These are phyloP conservation scores for Eilema depressum DNA, from an alignment of 2,888 invertebrate species.

Conservation along the genomic window DNA sequence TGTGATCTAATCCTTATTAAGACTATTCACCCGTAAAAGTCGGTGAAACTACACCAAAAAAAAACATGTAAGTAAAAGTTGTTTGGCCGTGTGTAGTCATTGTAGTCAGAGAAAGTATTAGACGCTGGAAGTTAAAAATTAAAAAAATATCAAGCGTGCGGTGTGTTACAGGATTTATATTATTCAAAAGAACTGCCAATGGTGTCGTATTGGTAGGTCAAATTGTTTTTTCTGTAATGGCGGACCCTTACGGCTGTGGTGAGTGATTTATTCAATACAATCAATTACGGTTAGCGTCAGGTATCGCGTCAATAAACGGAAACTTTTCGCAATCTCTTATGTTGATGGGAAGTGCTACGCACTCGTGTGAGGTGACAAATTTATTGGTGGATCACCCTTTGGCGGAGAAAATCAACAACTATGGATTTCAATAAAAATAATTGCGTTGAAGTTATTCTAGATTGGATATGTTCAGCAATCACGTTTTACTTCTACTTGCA, in stretches of 20 bases:
- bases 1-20: too few relatives aligned
- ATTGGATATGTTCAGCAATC: too few relatives aligned
- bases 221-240: not conserved
- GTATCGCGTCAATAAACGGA: not conserved
- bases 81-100: too few relatives aligned
- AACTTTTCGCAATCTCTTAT: not conserved
- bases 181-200: not conserved
- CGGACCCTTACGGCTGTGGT: not conserved
- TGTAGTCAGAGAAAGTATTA: too few relatives aligned
- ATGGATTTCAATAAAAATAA: not conserved
- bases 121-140: not conserved
- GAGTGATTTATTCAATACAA: constrained; percentile 12
- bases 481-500: too few relatives aligned
- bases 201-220: not conserved
- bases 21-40: too few relatives aligned
- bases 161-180: not conserved
- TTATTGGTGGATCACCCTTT: not conserved
- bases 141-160: not conserved
- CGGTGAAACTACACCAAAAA: too few relatives aligned
- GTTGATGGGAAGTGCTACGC: not conserved
- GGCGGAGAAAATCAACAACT: too few relatives aligned
- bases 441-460: too few relatives aligned
- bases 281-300: not conserved
- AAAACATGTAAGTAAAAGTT: too few relatives aligned
- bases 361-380: not conserved